Conservation (phyloP, 2,888 invertebrate species). For the Fabriciana adippe region DNA sequence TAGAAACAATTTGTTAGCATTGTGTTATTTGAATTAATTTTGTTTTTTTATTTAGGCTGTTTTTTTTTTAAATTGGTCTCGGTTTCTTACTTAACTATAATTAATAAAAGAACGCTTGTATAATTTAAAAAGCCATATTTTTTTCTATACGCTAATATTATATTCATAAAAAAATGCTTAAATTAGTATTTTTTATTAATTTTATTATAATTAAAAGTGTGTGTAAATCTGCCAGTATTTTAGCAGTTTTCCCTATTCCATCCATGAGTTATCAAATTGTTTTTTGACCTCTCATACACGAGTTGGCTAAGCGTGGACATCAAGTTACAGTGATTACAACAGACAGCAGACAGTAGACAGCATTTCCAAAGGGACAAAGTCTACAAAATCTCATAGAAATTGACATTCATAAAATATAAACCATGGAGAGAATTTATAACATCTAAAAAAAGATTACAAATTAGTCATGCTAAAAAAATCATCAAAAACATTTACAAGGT, state of each 20-base stretch:
- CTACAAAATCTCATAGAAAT: slow-evolving; percentile 55
- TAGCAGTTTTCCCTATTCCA: slow-evolving; percentile 49
- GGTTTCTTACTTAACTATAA: neutral
- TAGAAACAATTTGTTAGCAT: no score
- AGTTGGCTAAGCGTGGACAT: slow-evolving; percentile 50
- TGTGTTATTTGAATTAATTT: no score
- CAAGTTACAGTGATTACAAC: slow-evolving; percentile 49
- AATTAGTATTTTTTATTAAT: neutral
- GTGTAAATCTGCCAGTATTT: slow-evolving; percentile 44
- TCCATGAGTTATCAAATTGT: slow-evolving; percentile 53
- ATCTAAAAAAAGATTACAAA: slow-evolving; percentile 6
- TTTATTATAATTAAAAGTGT: neutral
- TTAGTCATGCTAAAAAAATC: neutral
- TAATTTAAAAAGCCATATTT: neutral
- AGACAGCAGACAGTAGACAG: no score
- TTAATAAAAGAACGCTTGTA: neutral
- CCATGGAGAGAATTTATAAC: slow-evolving; percentile 17
- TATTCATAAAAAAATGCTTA: slow-evolving; percentile 5
- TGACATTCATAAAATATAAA: slow-evolving; percentile 52
- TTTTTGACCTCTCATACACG: slow-evolving; percentile 49
- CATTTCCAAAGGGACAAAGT: slow-evolving; percentile 42
- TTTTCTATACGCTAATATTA: neutral
- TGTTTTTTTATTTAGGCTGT: no score
- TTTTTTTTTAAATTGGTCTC: no score
- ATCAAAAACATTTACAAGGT: slow-evolving; percentile 16